Evolutionary conservation across 2,888 invertebrate genomes (phyloP).

Genomic region (Thymelicus acteon): DNA sequence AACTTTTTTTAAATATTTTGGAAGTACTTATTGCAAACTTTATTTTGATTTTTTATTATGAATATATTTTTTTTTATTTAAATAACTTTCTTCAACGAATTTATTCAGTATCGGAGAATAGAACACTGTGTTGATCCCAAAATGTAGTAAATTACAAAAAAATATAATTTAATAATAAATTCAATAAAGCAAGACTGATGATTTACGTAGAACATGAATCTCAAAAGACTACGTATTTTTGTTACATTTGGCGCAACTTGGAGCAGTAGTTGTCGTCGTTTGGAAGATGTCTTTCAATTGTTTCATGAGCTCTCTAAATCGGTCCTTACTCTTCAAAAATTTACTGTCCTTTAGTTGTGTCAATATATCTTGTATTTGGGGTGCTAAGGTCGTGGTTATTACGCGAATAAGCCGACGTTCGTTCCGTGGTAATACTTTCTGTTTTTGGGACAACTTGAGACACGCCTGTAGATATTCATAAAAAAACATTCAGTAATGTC

Average conservation of each 20-base stretch:
- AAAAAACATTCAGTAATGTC: not conserved
- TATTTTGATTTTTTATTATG: too few species aligned
- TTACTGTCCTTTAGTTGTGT: conserved; percentile 54
- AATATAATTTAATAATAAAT: too few species aligned
- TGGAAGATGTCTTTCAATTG: conserved; percentile 59
- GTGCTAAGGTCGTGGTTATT: conserved; percentile 49
- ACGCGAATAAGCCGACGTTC: not conserved
- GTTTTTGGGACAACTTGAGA: conserved; percentile 11
- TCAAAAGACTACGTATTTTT: conserved; percentile 6
- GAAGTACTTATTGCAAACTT: not conserved
- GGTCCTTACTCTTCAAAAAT: conserved; percentile 51
- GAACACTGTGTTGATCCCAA: too few species aligned
- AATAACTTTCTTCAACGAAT: too few species aligned
- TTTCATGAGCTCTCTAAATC: conserved; percentile 50
- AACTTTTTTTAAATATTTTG: conserved; percentile 1
- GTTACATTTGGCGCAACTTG: conserved; percentile 16
- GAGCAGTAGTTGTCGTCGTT: conserved; percentile 42
- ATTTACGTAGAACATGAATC: not conserved
- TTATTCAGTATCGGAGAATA: too few species aligned
- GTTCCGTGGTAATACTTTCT: not conserved
- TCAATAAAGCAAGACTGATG: too few species aligned
- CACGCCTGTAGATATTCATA: conserved; percentile 9
- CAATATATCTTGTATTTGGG: conserved; percentile 56
- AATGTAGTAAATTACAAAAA: too few species aligned
- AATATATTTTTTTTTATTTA: too few species aligned